Base-by-base conservation (phyloP, 2,113 vertebrate species). In the Oryzias curvinotus region DNA sequence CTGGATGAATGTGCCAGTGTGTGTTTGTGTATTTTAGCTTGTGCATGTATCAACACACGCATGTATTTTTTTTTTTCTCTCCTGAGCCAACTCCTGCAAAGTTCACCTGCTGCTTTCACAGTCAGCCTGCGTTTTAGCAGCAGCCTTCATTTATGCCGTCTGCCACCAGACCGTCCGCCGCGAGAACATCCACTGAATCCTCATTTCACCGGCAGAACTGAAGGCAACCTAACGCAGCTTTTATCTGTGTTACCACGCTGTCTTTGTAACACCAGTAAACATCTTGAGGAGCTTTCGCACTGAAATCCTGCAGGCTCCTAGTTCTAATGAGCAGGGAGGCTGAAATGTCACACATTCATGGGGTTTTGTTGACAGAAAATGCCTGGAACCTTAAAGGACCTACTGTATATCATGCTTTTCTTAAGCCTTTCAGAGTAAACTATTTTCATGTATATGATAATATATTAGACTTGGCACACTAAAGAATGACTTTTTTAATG, bases 71-170 rank as follows among this genome's bases (percentile, higher is more conserved):
- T 28, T 25, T 67, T 61, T 52, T 72, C 62, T 62, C 73, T 79
- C 65, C 17, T 59, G 62, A 73, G 85, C 82, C 84, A 87, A 76
- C 61, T 80, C 83, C 72, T 77, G 74, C 74, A 60, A 80, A 75
- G 85, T 25, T 49, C 6, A 54, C 80, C 4, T 77, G 84, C 80
- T 77, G 82, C 46, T 77, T 73, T 87, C 87, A 73, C 87, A 78
- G 78, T 87, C 52, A 54, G 64, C 52, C 68, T 65, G 63, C 58
- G 57, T 83, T 86, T 77, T 76, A 86, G 51, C 85, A 85, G 83
- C 80, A 68, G 83, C 70, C 61, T 80, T 78, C 80, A 73, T 84
- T 87, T 83, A 81, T 66, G 75, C 85, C 77, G 83, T 87, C 85
- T 86, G 85, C 82, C 74, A 63, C 78, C 72, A 52, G 52, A 59